Conservation (phyloP, 2,888 invertebrate genomes). For the Xylota sylvarum region DNA sequence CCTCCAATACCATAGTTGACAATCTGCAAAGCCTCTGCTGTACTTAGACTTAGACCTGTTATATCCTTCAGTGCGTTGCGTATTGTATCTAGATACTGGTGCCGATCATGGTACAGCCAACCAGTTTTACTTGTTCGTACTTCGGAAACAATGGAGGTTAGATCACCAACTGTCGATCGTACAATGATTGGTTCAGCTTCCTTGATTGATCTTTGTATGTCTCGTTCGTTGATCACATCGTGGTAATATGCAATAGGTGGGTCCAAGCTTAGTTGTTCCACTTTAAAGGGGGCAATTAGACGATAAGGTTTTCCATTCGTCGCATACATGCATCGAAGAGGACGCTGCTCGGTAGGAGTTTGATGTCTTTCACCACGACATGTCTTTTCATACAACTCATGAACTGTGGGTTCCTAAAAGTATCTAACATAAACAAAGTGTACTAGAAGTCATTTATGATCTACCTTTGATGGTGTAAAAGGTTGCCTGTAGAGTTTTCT, state of each 20-base stretch:
- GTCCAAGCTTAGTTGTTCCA: conserved; percentile 77
- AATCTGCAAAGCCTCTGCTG: conserved; percentile 65
- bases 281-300: conserved; percentile 77
- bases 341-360: conserved; percentile 81
- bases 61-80: conserved; percentile 77
- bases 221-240: conserved; percentile 68
- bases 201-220: conserved; percentile 68
- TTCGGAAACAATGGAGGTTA: conserved; percentile 6
- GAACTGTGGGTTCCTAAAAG: neutral
- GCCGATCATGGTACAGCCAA: conserved; percentile 68
- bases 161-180: conserved; percentile 77
- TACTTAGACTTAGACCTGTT: conserved; percentile 77
- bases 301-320: conserved; percentile 79
- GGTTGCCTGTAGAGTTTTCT: conserved; percentile 17
- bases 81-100: conserved; percentile 63
- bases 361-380: conserved; percentile 86
- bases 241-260: conserved; percentile 77
- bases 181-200: conserved; percentile 50
- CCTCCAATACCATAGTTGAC: conserved; percentile 79
- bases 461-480: conserved; percentile 7
- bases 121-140: conserved; percentile 76
- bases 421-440: no score
- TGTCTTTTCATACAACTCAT: conserved; percentile 72
- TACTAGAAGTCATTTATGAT: neutral
- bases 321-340: conserved; percentile 81